These are phyloP conservation scores for Euspilapteryx auroguttella DNA, from an alignment of 2,888 invertebrate species.

Conservation along the genomic window DNA sequence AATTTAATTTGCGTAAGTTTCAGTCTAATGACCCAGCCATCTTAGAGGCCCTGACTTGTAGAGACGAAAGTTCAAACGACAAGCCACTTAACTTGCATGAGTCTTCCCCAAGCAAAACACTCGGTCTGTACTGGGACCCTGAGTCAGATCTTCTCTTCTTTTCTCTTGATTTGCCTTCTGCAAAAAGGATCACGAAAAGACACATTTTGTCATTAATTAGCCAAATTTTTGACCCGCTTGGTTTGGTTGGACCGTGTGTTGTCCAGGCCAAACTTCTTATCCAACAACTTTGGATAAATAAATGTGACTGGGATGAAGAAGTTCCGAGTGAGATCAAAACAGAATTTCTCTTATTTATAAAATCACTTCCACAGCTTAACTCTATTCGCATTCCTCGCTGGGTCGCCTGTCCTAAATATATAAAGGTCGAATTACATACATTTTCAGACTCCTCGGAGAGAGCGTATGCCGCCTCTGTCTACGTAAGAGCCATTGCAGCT, in stretches of 20 bases:
- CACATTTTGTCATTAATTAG: conserved; percentile 9
- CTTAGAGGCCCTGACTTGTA: neutral
- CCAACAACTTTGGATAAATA: conserved; percentile 11
- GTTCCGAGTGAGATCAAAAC: conserved; percentile 9
- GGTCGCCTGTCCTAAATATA: too few species aligned
- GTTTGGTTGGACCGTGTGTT: conserved; percentile 11
- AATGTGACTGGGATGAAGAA: conserved; percentile 11
- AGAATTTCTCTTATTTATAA: too few species aligned
- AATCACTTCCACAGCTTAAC: too few species aligned
- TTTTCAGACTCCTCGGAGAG: too few species aligned
- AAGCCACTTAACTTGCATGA: neutral
- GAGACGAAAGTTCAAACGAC: neutral
- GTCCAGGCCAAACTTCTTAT: conserved; percentile 12
- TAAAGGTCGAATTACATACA: too few species aligned
- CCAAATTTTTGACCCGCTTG: conserved; percentile 13
- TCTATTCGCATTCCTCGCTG: too few species aligned
- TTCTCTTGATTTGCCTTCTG: conserved; percentile 8
- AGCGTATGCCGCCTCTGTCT: too few species aligned
- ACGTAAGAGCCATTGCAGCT: too few species aligned
- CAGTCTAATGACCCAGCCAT: neutral
- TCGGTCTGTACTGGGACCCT: conserved; percentile 13
- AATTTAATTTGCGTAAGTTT: neutral
- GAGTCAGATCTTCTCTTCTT: conserved; percentile 11
- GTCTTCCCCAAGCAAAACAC: conserved; percentile 7
- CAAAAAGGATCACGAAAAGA: conserved; percentile 11